Conservation (phyloP, 2,797 vertebrate genomes). For the Alosa sapidissima region DNA sequence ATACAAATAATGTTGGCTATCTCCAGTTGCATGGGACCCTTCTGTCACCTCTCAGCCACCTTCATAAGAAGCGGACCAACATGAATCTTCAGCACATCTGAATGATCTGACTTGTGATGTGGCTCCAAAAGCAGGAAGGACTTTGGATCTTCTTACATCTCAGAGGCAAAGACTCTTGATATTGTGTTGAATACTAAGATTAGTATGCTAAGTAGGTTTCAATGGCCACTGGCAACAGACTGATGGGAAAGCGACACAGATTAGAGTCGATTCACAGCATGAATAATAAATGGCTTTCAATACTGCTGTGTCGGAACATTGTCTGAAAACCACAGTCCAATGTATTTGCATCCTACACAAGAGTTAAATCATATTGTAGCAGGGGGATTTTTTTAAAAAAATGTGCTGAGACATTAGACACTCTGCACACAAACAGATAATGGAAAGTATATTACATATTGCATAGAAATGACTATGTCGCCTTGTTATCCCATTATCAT, state of each 20-base stretch:
- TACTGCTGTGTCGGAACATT: neutral
- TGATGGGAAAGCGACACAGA: neutral
- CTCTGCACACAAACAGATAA: neutral
- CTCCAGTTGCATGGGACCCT: neutral
- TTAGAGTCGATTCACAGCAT: neutral
- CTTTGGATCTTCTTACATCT: neutral
- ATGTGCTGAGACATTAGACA: neutral
- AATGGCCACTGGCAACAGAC: constrained; percentile 6
- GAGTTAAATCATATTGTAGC: neutral
- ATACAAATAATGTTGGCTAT: neutral
- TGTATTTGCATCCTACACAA: neutral
- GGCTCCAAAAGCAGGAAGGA: neutral
- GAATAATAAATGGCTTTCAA: constrained; percentile 5
- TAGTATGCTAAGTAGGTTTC: neutral
- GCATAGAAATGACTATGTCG: neutral
- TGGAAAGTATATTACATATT: neutral
- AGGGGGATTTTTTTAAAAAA: neutral
- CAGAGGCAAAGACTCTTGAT: neutral
- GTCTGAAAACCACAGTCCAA: neutral
- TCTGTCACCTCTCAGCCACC: neutral
- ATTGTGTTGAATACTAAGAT: neutral
- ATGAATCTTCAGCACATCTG: neutral
- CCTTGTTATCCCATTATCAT: neutral
- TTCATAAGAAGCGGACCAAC: neutral
- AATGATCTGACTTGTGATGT: neutral